phyloP scores from a whole-genome alignment of 2,113 vertebrate genomes.

The Accipiter virgatus region DNA sequence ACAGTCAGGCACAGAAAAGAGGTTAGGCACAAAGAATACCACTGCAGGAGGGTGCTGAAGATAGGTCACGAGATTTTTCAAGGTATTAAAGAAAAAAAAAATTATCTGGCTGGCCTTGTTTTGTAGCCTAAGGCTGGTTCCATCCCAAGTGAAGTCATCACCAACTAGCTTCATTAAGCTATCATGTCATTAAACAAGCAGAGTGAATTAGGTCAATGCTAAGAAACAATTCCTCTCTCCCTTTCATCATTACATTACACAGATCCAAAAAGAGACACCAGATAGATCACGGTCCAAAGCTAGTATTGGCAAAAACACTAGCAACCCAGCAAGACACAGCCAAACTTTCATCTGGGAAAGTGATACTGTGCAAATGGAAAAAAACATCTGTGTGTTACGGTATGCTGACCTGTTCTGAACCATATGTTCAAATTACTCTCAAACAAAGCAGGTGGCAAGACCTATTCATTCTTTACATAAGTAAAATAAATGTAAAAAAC shows the following conservation, averaged over 20 bases:
- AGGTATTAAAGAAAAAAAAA: background rate
- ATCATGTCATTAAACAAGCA: background rate
- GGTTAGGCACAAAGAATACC: background rate
- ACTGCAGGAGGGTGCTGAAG: background rate
- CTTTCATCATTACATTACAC: background rate
- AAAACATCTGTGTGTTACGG: background rate
- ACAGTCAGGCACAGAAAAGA: background rate
- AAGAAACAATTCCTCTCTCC: background rate
- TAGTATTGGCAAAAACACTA: background rate
- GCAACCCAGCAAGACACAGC: background rate
- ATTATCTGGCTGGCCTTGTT: background rate
- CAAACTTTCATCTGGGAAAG: background rate
- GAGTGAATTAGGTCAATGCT: background rate
- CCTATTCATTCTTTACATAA: background rate
- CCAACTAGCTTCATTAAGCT: background rate
- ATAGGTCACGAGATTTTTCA: background rate
- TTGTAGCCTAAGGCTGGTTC: background rate
- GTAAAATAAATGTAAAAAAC: slow-evolving; percentile 11
- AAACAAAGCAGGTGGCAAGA: background rate
- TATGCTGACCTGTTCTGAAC: background rate
- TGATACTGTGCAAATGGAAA: background rate
- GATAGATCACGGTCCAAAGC: background rate
- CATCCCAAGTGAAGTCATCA: background rate
- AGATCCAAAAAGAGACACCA: background rate
- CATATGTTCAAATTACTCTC: background rate